Conservation (phyloP, 2,113 vertebrate species). For the Petromus typicus region DNA sequence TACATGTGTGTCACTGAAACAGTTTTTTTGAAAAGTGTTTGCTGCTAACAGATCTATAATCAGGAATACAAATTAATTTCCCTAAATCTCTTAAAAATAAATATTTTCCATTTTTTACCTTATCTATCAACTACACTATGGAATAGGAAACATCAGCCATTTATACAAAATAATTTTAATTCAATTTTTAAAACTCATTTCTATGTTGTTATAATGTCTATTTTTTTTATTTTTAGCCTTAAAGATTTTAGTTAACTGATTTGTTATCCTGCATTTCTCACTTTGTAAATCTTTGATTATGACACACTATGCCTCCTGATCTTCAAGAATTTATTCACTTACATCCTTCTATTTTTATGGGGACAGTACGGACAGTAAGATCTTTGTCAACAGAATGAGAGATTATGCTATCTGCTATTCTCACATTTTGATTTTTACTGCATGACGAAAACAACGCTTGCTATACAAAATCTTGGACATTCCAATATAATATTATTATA, state of each 20-base stretch:
- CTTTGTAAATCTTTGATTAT: conserved; percentile 39
- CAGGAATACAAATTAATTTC: conserved; percentile 25
- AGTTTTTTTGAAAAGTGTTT: conserved; percentile 48
- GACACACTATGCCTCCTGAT: not conserved
- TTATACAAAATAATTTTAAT: conserved; percentile 41
- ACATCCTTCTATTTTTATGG: not conserved
- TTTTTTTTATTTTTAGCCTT: conserved; percentile 46
- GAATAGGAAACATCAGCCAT: conserved; percentile 13
- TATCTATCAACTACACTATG: conserved; percentile 29
- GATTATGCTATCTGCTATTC: conserved; percentile 18
- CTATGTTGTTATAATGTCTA: not conserved
- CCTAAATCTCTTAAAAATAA: not conserved
- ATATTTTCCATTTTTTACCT: conserved; percentile 37
- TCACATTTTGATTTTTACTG: conserved; percentile 58
- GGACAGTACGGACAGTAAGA: not conserved
- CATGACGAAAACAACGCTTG: conserved; percentile 61
- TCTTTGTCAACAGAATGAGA: conserved; percentile 5
- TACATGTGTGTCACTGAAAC: not conserved
- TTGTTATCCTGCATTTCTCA: conserved; percentile 34
- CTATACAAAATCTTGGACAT: conserved; percentile 57
- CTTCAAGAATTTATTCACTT: not conserved
- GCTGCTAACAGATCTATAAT: conserved; percentile 11
- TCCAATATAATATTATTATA: conserved; percentile 44
- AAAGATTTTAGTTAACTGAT: conserved; percentile 24
- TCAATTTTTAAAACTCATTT: conserved; percentile 49